Evolutionary conservation across 2,797 vertebrate genomes (phyloP).

Genomic region (Cheirogaleus major): DNA sequence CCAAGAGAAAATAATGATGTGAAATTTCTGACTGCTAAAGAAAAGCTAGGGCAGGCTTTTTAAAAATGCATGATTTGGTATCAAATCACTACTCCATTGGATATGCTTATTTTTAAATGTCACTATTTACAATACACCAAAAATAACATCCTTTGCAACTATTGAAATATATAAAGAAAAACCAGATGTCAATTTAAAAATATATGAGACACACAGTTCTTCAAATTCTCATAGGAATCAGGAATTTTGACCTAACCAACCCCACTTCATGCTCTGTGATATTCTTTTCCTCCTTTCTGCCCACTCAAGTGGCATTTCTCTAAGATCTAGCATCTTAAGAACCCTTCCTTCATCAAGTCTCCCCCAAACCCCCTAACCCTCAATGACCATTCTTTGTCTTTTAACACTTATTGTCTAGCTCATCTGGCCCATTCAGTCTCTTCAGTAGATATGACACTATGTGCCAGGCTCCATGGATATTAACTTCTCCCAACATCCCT

Average conservation of each 20-base stretch:
- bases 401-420: neutral
- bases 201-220: neutral
- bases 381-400: neutral
- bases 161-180: constrained; percentile 27
- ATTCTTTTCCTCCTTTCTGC: neutral
- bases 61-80: constrained; percentile 19
- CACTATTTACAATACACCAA: neutral
- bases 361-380: neutral
- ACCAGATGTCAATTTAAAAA: neutral
- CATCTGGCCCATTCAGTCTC: neutral
- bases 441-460: neutral
- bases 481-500: neutral
- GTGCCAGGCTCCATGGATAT: neutral
- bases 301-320: neutral
- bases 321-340: neutral
- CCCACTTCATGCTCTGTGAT: neutral
- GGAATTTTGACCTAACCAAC: neutral
- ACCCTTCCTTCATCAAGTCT: neutral
- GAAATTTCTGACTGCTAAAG: neutral
- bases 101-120: constrained; percentile 32
- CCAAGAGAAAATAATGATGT: neutral
- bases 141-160: neutral
- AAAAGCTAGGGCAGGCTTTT: neutral
- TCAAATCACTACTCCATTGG: neutral
- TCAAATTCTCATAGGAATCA: neutral